phyloP scores from a whole-genome alignment of 1,140 invertebrate species.

The Solen grandis region DNA sequence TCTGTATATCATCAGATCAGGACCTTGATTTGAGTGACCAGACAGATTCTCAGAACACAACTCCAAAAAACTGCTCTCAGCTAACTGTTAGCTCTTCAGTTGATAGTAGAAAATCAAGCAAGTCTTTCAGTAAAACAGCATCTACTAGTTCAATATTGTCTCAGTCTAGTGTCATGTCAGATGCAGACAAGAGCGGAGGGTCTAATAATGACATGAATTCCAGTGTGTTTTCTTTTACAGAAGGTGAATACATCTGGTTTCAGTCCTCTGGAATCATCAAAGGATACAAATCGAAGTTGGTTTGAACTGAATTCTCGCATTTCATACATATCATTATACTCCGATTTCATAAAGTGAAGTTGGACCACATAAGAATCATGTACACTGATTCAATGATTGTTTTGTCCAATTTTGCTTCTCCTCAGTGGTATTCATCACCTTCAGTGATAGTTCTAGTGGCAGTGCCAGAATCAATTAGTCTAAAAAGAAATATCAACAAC shows the following conservation, averaged over 20 bases:
- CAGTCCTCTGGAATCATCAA: conserved; percentile 47
- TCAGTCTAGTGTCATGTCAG: conserved; percentile 35
- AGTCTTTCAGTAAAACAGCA: conserved; percentile 2
- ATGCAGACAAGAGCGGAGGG: neutral
- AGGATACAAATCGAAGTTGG: conserved; percentile 47
- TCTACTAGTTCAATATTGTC: conserved; percentile 48
- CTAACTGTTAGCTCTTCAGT: neutral
- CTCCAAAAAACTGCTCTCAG: neutral
- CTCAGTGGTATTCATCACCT: too few relatives aligned
- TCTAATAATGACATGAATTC: neutral
- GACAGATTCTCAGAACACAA: neutral
- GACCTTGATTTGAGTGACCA: neutral
- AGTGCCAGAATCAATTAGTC: too few relatives aligned
- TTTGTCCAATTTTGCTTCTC: too few relatives aligned
- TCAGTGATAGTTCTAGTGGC: too few relatives aligned
- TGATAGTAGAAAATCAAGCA: neutral
- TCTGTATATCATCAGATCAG: conserved; percentile 36
- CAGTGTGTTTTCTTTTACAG: neutral
- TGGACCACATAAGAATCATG: too few relatives aligned
- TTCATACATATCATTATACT: too few relatives aligned
- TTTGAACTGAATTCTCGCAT: too few relatives aligned
- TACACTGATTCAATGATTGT: too few relatives aligned
- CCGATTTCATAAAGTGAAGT: too few relatives aligned
- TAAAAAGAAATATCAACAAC: too few relatives aligned
- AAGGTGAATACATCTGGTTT: conserved; percentile 52